Conservation (phyloP, 1,140 invertebrate genomes). For the Drosophila aff. region DNA sequence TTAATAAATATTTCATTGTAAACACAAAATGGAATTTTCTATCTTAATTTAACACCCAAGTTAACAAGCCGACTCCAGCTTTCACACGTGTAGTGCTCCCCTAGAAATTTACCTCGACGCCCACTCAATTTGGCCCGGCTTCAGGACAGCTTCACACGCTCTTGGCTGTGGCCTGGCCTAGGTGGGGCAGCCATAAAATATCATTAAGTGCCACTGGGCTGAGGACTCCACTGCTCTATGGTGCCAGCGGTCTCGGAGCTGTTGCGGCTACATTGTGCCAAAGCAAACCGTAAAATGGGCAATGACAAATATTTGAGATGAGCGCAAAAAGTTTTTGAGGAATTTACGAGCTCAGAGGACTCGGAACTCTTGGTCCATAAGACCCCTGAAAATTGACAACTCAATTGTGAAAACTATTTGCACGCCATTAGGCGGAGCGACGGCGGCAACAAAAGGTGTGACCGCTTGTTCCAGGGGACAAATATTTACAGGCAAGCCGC, state of each 20-base stretch:
- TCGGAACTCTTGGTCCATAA: neutral
- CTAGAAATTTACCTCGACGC: conserved; percentile 10
- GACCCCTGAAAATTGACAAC: conserved; percentile 54
- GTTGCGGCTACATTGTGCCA: conserved; percentile 26
- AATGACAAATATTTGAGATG: conserved; percentile 61
- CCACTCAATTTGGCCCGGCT: conserved; percentile 26
- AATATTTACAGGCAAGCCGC: conserved; percentile 43
- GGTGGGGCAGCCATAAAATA: conserved; percentile 56
- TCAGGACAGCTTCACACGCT: conserved; percentile 9
- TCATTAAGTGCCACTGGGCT: conserved; percentile 48
- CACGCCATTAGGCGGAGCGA: conserved; percentile 56
- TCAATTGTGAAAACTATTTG: conserved; percentile 69
- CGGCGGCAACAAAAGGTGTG: conserved; percentile 44
- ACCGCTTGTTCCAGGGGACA: conserved; percentile 29
- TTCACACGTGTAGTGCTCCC: conserved; percentile 1
- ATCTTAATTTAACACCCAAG: too few species aligned
- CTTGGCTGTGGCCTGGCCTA: conserved; percentile 18
- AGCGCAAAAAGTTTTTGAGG: conserved; percentile 46
- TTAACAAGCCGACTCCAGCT: neutral
- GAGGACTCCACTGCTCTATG: neutral
- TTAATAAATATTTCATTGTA: neutral
- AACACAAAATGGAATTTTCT: neutral
- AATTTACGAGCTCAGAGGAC: conserved; percentile 40
- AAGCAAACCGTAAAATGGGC: conserved; percentile 55
- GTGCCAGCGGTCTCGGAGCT: neutral